These are phyloP conservation scores for Prorops nasuta DNA, from an alignment of 1,140 invertebrate species.

Conservation along the genomic window DNA sequence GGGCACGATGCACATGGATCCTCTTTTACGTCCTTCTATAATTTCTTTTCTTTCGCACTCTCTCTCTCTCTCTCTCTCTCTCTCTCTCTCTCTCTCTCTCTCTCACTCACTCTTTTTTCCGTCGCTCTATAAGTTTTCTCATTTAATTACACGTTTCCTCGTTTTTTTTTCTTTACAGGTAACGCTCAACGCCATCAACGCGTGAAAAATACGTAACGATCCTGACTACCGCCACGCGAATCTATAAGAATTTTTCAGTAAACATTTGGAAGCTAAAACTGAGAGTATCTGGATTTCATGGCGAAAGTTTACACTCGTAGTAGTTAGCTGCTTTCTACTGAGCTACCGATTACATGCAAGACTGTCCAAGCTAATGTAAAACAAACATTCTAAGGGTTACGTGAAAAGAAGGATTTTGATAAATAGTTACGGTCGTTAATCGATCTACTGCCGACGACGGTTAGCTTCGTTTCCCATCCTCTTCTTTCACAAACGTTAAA, in stretches of 20 bases:
- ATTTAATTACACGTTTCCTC: not conserved
- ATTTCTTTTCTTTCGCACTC: slow-evolving; percentile 18
- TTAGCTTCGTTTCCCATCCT: not conserved
- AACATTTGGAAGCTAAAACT: too few species aligned
- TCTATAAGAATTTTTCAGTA: too few species aligned
- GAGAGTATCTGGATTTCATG: too few species aligned
- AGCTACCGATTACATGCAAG: slow-evolving; percentile 37
- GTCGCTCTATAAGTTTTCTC: not conserved
- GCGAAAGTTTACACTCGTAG: not conserved
- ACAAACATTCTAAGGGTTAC: slow-evolving; percentile 39
- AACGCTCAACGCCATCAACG: not conserved
- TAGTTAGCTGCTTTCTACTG: slow-evolving; percentile 32
- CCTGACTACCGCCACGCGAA: too few species aligned
- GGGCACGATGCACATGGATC: slow-evolving; percentile 27
- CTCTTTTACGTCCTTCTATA: not conserved
- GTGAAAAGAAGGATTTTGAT: slow-evolving; percentile 33
- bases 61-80: slow-evolving; percentile 7
- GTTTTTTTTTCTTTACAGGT: not conserved
- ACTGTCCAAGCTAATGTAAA: slow-evolving; percentile 37
- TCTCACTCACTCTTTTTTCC: not conserved
- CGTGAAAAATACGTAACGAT: too few species aligned
- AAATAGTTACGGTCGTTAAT: slow-evolving; percentile 28
- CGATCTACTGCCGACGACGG: slow-evolving; percentile 20
- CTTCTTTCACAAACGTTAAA: too few species aligned
- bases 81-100: not conserved